Evolutionary conservation across 64 coral and sea anemone species (phyloP).

Genomic region (Acropora yongei): DNA sequence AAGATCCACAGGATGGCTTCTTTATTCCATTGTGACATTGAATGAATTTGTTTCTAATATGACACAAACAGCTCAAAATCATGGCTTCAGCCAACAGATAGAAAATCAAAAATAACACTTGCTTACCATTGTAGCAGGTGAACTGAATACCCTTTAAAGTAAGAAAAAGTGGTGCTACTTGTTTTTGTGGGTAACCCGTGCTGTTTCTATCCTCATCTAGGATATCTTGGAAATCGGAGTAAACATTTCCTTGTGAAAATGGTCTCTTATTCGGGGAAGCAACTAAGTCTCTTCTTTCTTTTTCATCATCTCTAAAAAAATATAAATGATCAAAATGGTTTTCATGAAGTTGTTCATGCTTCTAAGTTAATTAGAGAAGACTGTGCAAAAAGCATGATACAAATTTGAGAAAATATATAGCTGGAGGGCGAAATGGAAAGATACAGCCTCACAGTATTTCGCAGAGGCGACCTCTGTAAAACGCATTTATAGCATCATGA

Average conservation of each 20-base stretch:
- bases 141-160: not conserved
- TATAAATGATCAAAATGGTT: no score
- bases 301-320: no score
- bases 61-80: no score
- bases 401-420: not conserved
- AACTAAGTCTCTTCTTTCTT: no score
- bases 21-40: not conserved
- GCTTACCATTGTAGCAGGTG: not conserved
- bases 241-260: no score
- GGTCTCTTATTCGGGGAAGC: no score
- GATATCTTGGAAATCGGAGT: no score
- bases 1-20: not conserved
- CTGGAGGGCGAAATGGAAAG: not conserved
- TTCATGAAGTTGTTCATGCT: no score
- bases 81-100: no score
- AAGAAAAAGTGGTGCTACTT: not conserved
- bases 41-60: not conserved
- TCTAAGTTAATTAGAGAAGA: no score
- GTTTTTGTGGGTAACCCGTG: not conserved
- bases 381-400: not conserved
- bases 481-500: conserved; percentile 11
- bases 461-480: not conserved
- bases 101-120: no score
- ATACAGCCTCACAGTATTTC: not conserved
- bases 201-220: no score